Evolutionary conservation across 2,888 invertebrate species (phyloP), one percentile per base, ranked within the genome.

Genomic region (Timema podura): DNA sequence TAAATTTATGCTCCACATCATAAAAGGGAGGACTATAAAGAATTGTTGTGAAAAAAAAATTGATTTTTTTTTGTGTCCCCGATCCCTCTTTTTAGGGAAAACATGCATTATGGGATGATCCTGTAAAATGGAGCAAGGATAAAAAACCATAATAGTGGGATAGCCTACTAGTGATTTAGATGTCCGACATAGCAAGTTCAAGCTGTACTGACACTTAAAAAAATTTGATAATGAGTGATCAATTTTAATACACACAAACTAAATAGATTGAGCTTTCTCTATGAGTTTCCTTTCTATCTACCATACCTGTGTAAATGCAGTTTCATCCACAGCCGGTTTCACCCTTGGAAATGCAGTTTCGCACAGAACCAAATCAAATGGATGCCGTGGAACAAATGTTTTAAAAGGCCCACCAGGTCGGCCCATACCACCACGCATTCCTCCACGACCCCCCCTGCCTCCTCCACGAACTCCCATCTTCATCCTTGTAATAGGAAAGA

Each of bases 301-400:
- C 3, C 3, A 30, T 30, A 91, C 91, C 83, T 91, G 89, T 16
- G 95, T 94, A 54, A 96, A 87, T 0, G 89, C 87, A 5, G 92
- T 86, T 79, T 98, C 98, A 77, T 97, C 97, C 0, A 91, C 86
- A 0, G 87, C 87, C 0, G 94, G 88, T 75, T 90, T 89, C 13
- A 93, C 93, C 76, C 93, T 86, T 0, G 95, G 96, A 79, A 98
- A 98, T 1, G 91, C 89, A 57, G 91, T 89, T 79, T 97, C 97
- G 72, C 95, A 95, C 48, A 95, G 82, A 2, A 92, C 90, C 71
- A 94, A 83, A 79, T 96, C 96, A 77, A 96, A 95, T 0, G 95
- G 95, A 76, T 94, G 93, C 48, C 93, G 84, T 0, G 89, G 89
- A 64, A 89, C 81, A 77, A 88, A 89, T 76, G 86, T 86, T 64